Base-by-base conservation (phyloP, 2,797 vertebrate genomes). In the Cynopterus sphinx region DNA sequence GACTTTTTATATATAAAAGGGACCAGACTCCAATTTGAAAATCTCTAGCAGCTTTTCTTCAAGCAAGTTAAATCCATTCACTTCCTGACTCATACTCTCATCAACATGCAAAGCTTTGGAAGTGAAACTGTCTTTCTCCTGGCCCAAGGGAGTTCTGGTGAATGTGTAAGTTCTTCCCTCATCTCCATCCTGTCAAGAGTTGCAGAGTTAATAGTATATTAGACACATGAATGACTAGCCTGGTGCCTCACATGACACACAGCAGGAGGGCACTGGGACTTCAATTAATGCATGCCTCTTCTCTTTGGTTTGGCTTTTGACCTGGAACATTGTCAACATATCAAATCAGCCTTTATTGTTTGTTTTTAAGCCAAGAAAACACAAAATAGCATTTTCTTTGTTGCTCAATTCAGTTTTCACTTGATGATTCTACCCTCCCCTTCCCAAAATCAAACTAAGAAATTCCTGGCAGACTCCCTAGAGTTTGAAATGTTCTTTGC, bases 301-400 rank as follows among this genome's bases (percentile, higher is more conserved):
- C 43, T 55, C 17, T 49, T 31, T 49, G 36, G 28, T 75, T 86
- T 82, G 61, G 21, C 53, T 53, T 91, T 63, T n/a, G 55, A 90
- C 77, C 31, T 7, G 33, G 33, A 77, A 65, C 17, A 3, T 17
- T 9, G 57, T 39, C 74, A 63, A 5, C 22, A 4, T 0, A 43
- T n/a, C 31, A 24, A 39, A n/a, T 22, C 71, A 49, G 68, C 17
- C 51, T 95, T 84, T 7, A 31, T 9, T 43, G 85, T 46, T 81
- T 82, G 67, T 77, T 68, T 87, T 96, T 49, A 63, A 96, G 28
- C 46, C 82, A 89, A 41, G 77, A 51, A 85, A 91, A 83, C 24
- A n/a, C 77, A 75, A 74, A 74, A 65, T 46, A 33, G 12, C 7
- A 21, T 71, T 73, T 65, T 81, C 49, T 59, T 74, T 84, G 90